Conservation (phyloP, 2,888 invertebrate species). For the Pseudoips prasinana region DNA sequence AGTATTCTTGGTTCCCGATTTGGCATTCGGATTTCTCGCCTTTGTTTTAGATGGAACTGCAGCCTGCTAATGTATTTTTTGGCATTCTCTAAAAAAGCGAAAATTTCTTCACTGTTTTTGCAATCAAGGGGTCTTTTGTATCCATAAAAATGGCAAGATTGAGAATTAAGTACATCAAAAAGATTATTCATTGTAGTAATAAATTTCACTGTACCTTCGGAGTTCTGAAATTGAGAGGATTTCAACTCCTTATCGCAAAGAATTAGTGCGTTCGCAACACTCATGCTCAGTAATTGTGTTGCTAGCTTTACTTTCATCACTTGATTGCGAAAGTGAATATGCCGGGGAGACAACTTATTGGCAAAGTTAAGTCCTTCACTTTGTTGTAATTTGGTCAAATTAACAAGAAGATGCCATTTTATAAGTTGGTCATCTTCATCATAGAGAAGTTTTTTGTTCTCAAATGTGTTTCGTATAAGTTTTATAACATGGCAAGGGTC, state of each 20-base stretch:
- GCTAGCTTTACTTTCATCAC: constrained; percentile 24
- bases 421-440: too few species aligned
- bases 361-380: constrained; percentile 15
- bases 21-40: too few species aligned
- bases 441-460: too few species aligned
- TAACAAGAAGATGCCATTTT: constrained; percentile 7
- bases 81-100: too few species aligned
- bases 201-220: constrained; percentile 11
- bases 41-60: too few species aligned
- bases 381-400: constrained; percentile 16
- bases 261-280: constrained; percentile 19
- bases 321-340: constrained; percentile 17
- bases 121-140: too few species aligned
- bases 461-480: too few species aligned
- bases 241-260: constrained; percentile 10
- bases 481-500: too few species aligned
- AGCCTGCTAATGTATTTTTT: too few species aligned
- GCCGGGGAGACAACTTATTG: constrained; percentile 12
- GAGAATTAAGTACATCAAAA: constrained; percentile 9
- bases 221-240: constrained; percentile 4
- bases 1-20: too few species aligned
- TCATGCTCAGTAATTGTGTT: constrained; percentile 21
- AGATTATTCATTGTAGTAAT: constrained; percentile 11
- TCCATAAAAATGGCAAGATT: too few species aligned
- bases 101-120: too few species aligned